Evolutionary conservation across 2,888 invertebrate genomes (phyloP), one percentile per base, ranked within the genome.

Genomic region (Caenorhabditis sp.): DNA sequence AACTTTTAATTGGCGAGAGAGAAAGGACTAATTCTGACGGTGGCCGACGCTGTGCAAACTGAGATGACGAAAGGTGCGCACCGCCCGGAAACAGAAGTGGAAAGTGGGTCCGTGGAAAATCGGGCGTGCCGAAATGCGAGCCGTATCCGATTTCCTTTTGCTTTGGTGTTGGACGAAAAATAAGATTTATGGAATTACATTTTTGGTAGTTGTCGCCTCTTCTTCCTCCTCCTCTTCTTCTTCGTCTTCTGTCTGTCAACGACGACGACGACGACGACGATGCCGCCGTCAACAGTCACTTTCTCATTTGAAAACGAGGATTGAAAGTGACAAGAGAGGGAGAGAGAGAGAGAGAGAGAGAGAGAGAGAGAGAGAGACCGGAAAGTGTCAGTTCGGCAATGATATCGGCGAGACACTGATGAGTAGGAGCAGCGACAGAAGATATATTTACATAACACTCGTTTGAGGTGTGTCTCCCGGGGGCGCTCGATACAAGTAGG

Each of bases 361-460:
- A n/a, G 58, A 45, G 45, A 43, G 30, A 39, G 20, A 20, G 41
- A 27, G 22, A 41, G 20, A 15, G 58, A 30, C 27, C 45, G 27
- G 39, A 30, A 26, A 35, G 46, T 46, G 46, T 46, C 46, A 24
- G 24, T 22, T 22, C 7, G 35, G 24, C 46, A 46, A 46, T 46
- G 46, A 46, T 46, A 46, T 46, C 26, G 46, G 46, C 46, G 50
- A 27, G 50, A 50, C 30, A 15, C 27, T 50, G 50, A 50, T 30
- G 32, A 32, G 32, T 50, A 3, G n/a, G 32, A 50, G 32, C 15
- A 50, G n/a, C 8, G 27, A 27, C 17, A 50, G 30, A 50, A n/a
- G 50, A 24, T 35, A 37, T 62, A 68, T 68, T 68, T 68, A 68
- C 68, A 68, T 58, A 68, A 68, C 68, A 68, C 68, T 68, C 59